Conservation (phyloP, 2,888 invertebrate genomes). For the Drosophila falleni region DNA sequence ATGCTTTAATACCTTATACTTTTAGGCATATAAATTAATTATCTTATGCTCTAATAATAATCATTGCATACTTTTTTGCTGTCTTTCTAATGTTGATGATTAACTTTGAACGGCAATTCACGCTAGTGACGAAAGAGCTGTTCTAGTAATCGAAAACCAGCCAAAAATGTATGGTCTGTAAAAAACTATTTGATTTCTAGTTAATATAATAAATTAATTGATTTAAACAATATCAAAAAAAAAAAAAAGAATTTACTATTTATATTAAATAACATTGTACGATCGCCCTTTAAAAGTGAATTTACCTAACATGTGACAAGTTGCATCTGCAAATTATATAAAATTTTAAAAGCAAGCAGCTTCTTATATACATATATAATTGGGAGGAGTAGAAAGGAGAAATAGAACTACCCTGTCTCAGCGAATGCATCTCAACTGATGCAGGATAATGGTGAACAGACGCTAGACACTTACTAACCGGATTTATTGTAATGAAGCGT, state of each 20-base stretch:
- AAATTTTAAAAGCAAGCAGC: conserved; percentile 1
- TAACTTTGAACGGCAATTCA: too few species aligned
- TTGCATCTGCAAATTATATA: conserved; percentile 57
- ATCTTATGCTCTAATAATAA: background rate
- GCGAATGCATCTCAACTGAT: background rate
- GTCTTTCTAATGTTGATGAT: too few species aligned
- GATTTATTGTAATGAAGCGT: conserved; percentile 84
- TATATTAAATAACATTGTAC: too few species aligned
- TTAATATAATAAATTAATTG: too few species aligned
- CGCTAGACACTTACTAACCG: conserved; percentile 67
- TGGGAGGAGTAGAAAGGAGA: background rate
- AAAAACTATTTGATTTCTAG: too few species aligned
- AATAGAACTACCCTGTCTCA: background rate
- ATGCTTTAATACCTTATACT: background rate
- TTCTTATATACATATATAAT: background rate
- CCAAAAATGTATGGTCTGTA: too few species aligned
- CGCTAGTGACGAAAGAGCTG: too few species aligned
- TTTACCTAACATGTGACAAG: conserved; percentile 48
- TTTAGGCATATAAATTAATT: background rate
- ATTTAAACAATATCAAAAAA: too few species aligned
- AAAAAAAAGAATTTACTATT: too few species aligned
- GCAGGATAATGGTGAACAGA: conserved; percentile 9
- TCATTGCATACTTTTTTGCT: conserved; percentile 2
- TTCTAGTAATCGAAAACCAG: too few species aligned
- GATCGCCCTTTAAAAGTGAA: conserved; percentile 43